A percentile compares a stretch with the other conserved stretches of the same genome.
These are phyloP conservation scores for Cherax destructor DNA, from an alignment of 1,140 invertebrate genomes.

Conservation along the genomic window DNA sequence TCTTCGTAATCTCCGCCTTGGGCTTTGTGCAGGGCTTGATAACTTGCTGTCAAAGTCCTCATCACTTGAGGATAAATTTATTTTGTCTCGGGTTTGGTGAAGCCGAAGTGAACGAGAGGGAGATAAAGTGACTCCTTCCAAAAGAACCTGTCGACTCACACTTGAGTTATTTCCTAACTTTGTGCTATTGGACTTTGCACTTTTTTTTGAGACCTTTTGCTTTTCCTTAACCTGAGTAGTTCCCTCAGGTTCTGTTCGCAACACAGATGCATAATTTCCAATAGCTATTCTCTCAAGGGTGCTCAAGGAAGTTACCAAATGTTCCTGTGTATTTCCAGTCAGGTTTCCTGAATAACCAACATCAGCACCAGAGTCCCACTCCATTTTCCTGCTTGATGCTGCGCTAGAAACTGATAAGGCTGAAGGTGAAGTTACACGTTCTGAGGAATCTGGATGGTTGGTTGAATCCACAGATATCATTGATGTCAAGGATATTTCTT, in stretches of 20 bases:
- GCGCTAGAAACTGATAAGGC: conserved; percentile 80
- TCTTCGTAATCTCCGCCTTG: conserved; percentile 36
- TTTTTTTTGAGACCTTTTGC: conserved; percentile 30
- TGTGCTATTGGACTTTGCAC: background rate
- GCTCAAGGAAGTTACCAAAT: conserved; percentile 44
- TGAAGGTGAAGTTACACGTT: conserved; percentile 67
- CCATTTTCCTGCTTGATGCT: conserved; percentile 81
- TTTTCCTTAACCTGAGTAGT: conserved; percentile 54
- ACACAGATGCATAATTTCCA: conserved; percentile 65
- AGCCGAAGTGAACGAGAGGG: background rate
- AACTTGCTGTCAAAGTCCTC: conserved; percentile 31
- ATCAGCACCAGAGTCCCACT: conserved; percentile 87
- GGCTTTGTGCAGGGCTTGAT: conserved; percentile 49
- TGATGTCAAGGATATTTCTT: conserved; percentile 49
- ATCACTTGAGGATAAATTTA: conserved; percentile 50
- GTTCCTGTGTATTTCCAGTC: conserved; percentile 34
- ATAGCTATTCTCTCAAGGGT: conserved; percentile 68
- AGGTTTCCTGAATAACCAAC: conserved; percentile 79
- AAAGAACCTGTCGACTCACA: background rate
- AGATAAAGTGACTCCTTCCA: background rate
- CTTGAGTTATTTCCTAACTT: background rate
- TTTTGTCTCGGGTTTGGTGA: conserved; percentile 9
- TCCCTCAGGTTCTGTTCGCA: conserved; percentile 64
- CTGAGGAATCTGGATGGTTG: conserved; percentile 52
- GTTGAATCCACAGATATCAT: conserved; percentile 61